Base-by-base conservation (phyloP, 2,797 vertebrate species). In the Spea hammondii region DNA sequence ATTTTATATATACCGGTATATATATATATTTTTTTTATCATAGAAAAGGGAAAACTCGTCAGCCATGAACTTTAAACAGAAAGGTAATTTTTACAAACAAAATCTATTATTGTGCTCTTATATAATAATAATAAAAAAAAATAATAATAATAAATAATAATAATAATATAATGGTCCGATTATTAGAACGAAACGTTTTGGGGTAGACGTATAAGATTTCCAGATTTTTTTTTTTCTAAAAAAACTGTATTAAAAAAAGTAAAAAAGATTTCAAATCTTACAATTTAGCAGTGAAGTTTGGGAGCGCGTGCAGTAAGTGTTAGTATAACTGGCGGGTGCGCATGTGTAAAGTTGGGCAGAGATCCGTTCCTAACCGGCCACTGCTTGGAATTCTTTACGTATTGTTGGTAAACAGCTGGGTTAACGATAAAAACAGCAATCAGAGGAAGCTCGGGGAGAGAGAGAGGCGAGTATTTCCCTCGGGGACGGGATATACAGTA, bases 401-500 rank as follows among this genome's bases (percentile, higher is more conserved):
- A 62, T 49, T 57, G 68, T 50, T 51, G 57, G n/a, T 9, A 59
- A 70, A 70, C 65, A 74, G 65, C 71, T 79, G 72, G 75, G 13
- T 65, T 65, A 64, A 74, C 49, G 47, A 65, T 73, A 44, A 49
- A 67, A 44, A 46, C 46, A 68, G 14, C 49, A 6, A 79, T 17
- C 62, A 71, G 32, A 32, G 32, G 32, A 32, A 13, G 55, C 5
- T 59, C 12, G 55, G 55, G 55, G 5, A 13, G 53, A 49, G 10
- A 47, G 74, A 65, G 59, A 74, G 11, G 12, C 48, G n/a, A 70
- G 13, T 9, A 46, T 48, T 44, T 54, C 62, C 70, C 44, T 44
- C 17, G 14, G 67, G 59, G 45, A 65, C 48, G 12, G 8, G 4
- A 9, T 6, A 12, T 57, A 12, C 32, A 68, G 5, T 53, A 44